These are phyloP conservation scores for Manis pentadactyla DNA, from an alignment of 2,797 vertebrate species.

Conservation along the genomic window DNA sequence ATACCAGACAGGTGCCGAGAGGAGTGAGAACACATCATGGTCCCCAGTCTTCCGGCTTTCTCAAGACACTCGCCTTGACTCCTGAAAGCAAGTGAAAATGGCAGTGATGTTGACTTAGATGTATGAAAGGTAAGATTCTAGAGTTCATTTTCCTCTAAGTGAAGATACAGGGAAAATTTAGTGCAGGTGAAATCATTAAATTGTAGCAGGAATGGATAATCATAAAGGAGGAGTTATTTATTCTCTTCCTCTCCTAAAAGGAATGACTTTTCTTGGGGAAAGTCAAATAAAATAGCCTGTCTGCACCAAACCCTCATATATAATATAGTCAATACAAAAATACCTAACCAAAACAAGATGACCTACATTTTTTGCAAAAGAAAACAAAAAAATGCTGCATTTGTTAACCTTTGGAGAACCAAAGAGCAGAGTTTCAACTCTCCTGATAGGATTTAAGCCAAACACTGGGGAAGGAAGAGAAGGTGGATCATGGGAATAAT, in stretches of 20 bases:
- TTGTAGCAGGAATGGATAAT: not conserved
- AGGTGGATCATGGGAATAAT: too few species aligned
- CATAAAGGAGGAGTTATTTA: not conserved
- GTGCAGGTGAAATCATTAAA: not conserved
- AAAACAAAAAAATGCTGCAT: not conserved
- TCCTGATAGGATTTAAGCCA: not conserved
- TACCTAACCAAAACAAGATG: not conserved
- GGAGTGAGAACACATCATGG: not conserved
- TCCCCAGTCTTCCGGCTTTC: not conserved
- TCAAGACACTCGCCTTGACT: not conserved
- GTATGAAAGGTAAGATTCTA: not conserved
- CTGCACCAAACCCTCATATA: not conserved
- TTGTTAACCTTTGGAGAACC: not conserved
- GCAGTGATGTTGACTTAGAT: not conserved
- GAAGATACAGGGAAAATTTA: not conserved
- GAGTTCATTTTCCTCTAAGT: not conserved
- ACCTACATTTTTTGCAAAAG: not conserved
- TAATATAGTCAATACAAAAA: not conserved
- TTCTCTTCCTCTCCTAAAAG: not conserved
- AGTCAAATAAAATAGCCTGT: not conserved
- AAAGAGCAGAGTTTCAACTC: not conserved
- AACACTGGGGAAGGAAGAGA: not conserved
- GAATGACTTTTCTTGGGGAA: not conserved
- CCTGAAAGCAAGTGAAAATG: not conserved
- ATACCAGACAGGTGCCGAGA: not conserved